Conservation (phyloP, 2,797 vertebrate genomes). For the Vespertilio murinus region DNA sequence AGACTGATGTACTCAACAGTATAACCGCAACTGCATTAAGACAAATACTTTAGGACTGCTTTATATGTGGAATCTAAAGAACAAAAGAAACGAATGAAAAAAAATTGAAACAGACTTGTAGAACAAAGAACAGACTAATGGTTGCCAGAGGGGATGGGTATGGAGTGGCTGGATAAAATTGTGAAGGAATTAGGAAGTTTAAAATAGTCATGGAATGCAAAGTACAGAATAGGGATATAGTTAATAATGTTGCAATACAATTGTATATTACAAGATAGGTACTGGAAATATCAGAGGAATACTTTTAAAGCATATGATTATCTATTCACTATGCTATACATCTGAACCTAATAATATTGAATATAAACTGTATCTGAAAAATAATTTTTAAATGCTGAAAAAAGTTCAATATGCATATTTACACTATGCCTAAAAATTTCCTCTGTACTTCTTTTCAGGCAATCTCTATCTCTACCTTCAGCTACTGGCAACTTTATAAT, state of each 20-base stretch:
- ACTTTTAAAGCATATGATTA: not conserved
- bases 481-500: not conserved
- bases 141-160: not conserved
- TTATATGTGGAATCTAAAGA: not conserved
- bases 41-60: not conserved
- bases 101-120: not conserved
- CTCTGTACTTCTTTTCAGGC: not conserved
- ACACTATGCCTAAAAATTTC: not conserved
- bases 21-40: not conserved
- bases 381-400: not conserved
- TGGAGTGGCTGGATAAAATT: not conserved
- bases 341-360: not conserved
- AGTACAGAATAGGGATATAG: not conserved
- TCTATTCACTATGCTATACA: not conserved
- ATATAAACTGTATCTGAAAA: not conserved
- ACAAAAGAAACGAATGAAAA: not conserved
- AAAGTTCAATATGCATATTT: not conserved
- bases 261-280: not conserved
- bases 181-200: not conserved
- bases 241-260: not conserved
- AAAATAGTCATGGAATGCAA: not conserved
- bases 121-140: not conserved
- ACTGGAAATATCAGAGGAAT: not conserved
- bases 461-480: not conserved
- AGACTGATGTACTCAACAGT: not conserved